A percentile compares a stretch with the other conserved stretches of the same genome.
phyloP scores from a whole-genome alignment of 2,113 vertebrate species.

The Tyto alba region DNA sequence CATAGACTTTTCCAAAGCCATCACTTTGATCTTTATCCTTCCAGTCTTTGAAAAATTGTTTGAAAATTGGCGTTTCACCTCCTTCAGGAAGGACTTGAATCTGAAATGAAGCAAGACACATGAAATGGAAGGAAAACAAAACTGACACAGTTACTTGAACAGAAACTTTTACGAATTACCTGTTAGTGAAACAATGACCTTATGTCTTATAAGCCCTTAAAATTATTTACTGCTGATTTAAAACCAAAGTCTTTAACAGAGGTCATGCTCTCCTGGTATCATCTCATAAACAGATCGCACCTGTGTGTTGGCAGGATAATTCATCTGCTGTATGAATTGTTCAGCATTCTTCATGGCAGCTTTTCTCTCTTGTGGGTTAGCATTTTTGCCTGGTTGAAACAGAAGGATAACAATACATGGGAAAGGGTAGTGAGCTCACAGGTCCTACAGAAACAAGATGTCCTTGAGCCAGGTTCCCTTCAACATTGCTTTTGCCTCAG shows the following conservation, averaged over 20 bases:
- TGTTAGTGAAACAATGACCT: neutral
- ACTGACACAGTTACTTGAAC: neutral
- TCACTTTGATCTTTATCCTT: slow-evolving; percentile 83
- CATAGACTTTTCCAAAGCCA: slow-evolving; percentile 83
- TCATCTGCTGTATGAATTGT: slow-evolving; percentile 86
- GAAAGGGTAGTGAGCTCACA: neutral
- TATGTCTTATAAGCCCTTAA: neutral
- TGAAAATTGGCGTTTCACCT: slow-evolving; percentile 90
- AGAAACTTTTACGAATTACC: neutral
- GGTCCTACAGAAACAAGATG: neutral
- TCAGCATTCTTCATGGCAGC: slow-evolving; percentile 91
- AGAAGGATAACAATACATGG: neutral
- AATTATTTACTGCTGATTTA: neutral
- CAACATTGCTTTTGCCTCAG: neutral
- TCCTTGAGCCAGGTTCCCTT: neutral
- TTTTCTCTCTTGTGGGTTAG: slow-evolving; percentile 85
- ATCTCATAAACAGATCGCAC: slow-evolving; percentile 50
- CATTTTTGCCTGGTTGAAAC: slow-evolving; percentile 78
- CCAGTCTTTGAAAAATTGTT: slow-evolving; percentile 90
- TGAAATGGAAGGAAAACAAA: neutral
- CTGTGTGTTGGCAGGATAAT: slow-evolving; percentile 85
- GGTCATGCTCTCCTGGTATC: neutral
- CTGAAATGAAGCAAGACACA: slow-evolving; percentile 64
- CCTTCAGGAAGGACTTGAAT: slow-evolving; percentile 91
- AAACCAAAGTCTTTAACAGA: neutral